Conservation (phyloP, 92 coral and sea anemone genomes). For the Phenganax subtilis region DNA sequence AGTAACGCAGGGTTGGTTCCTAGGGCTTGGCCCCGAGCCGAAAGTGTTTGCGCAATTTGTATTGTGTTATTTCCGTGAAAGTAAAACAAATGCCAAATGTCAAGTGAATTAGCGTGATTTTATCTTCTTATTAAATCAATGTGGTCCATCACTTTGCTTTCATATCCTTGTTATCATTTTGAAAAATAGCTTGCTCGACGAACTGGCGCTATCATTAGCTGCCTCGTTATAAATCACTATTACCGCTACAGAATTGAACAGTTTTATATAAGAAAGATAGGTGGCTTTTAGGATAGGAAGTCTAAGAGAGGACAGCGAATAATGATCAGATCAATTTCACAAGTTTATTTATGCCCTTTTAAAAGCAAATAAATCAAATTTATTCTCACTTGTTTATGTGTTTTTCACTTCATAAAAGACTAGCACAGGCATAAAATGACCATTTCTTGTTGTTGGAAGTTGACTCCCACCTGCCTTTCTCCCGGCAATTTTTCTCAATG, state of each 20-base stretch:
- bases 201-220: slow-evolving; percentile 24
- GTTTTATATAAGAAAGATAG: too few relatives aligned
- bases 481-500: neutral
- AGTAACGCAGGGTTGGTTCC: too few relatives aligned
- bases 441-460: neutral
- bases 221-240: neutral
- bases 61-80: neutral
- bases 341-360: neutral
- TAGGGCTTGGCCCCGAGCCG: too few relatives aligned
- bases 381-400: too few relatives aligned
- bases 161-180: slow-evolving; percentile 40
- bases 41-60: too few relatives aligned
- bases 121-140: slow-evolving; percentile 37
- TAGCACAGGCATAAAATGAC: too few relatives aligned
- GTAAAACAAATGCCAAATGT: neutral
- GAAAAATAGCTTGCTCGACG: slow-evolving; percentile 30
- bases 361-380: too few relatives aligned
- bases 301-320: neutral
- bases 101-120: slow-evolving; percentile 8
- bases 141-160: slow-evolving; percentile 21
- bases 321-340: neutral
- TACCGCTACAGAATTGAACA: neutral
- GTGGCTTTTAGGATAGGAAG: too few relatives aligned
- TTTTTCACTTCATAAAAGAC: too few relatives aligned
- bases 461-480: neutral